A percentile compares a stretch with the other conserved stretches of the same genome.
Evolutionary conservation across 2,113 vertebrate genomes (phyloP).

Genomic region (Cervus canadensis): DNA sequence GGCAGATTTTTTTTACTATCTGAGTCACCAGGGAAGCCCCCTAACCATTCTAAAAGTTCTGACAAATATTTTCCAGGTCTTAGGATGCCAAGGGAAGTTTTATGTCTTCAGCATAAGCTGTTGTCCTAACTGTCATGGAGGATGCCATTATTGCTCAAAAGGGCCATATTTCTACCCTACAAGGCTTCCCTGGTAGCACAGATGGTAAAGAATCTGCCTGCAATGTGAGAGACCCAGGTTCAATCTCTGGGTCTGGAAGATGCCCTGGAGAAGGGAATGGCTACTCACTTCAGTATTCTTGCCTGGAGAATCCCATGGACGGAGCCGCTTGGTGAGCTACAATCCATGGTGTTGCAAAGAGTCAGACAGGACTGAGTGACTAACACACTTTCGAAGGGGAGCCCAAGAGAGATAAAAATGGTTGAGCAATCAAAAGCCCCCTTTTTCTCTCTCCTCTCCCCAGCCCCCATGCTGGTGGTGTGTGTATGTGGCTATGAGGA

Average conservation of each 20-base stretch:
- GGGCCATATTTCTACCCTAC: neutral
- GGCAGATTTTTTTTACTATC: neutral
- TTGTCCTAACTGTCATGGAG: neutral
- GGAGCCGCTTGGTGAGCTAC: neutral
- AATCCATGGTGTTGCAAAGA: neutral
- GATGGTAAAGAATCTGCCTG: neutral
- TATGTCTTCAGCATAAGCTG: neutral
- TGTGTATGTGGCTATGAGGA: neutral
- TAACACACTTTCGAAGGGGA: neutral
- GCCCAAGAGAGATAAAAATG: neutral
- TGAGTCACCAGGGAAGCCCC: neutral
- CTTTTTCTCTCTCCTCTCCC: no score
- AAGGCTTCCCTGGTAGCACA: neutral
- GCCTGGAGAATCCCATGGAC: neutral
- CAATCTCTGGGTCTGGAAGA: neutral
- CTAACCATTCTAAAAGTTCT: neutral
- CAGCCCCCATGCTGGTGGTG: rapidly evolving
- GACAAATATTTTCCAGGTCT: neutral
- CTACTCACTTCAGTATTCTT: neutral
- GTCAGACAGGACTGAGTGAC: neutral
- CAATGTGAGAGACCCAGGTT: neutral
- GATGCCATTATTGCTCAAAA: neutral
- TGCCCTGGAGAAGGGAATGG: neutral
- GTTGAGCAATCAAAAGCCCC: rapidly evolving
- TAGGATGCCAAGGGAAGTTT: neutral